A percentile compares a stretch with the other conserved stretches of the same genome.
Evolutionary conservation across 2,113 vertebrate species (phyloP).

Genomic region (Neofelis nebulosa): DNA sequence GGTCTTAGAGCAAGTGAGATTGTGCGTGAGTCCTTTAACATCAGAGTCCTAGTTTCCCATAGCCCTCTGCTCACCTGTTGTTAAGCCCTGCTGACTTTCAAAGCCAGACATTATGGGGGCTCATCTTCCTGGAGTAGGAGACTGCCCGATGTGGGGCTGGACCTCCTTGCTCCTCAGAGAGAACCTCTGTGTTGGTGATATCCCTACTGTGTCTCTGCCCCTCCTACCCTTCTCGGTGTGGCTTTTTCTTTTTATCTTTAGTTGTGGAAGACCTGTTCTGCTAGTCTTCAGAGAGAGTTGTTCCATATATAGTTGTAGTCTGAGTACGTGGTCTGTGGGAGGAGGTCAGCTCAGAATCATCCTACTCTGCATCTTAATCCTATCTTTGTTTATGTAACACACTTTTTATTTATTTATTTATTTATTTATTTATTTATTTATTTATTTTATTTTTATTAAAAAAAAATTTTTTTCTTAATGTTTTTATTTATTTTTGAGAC

Average conservation of each 20-base stretch:
- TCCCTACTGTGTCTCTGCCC: not conserved
- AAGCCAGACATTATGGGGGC: not conserved
- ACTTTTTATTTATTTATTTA: too few species aligned
- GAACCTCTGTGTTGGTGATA: not conserved
- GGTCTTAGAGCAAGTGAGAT: not conserved
- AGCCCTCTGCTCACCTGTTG: not conserved
- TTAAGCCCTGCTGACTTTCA: not conserved
- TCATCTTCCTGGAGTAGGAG: not conserved
- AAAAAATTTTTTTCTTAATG: too few species aligned
- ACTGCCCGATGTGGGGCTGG: not conserved
- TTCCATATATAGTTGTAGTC: not conserved
- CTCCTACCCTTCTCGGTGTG: not conserved
- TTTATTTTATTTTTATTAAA: too few species aligned
- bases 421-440: too few species aligned
- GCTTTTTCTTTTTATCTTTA: not conserved
- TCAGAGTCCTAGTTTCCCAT: not conserved
- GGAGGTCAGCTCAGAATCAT: not conserved
- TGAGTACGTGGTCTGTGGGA: not conserved
- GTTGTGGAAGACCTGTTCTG: not conserved
- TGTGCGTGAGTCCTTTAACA: not conserved
- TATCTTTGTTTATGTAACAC: not conserved
- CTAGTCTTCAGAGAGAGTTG: not conserved
- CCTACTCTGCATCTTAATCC: not conserved
- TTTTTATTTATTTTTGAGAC: too few species aligned
- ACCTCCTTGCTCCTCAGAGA: not conserved